Base-by-base conservation (phyloP, 2,888 invertebrate species). In the Ashinkailepas kermadecensis region DNA sequence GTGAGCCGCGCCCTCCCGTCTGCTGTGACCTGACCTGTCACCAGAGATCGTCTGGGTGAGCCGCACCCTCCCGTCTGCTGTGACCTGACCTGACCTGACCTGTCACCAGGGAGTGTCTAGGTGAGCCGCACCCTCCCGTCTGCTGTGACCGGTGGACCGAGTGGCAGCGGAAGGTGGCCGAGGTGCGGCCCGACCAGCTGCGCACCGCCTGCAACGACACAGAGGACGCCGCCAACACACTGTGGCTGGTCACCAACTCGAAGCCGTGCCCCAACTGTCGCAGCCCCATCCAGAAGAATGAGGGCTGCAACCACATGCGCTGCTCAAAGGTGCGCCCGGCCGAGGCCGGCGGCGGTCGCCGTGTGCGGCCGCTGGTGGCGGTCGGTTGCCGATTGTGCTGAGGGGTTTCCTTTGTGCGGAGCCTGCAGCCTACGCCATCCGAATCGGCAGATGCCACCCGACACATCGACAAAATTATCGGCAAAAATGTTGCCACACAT, bases 231-330 rank as follows among this genome's bases (percentile, higher is more conserved):
- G 91, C 91, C 70, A 92, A 92, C 86, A 91, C 90, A 86, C 87
- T 92, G 67, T 92, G 92, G 92, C 87, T 92, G 82, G 91, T 92
- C 25, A 92, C 92, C 25, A 91, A 92, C 87, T 91, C 92, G 8
- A 92, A 92, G 86, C 91, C 91, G 0, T 92, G 92, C 86, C 92
- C 92, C 57, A 92, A 91, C 86, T 92, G 92, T 86, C 91, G 91
- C 85, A 91, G 91, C 84, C 92, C 92, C 8, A 92, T 92, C 83
- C 92, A 92, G 87, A 92, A 92, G 86, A 92, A 92, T 86, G 92
- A 92, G 87, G 92, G 91, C 25, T 92, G 92, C 86, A 92, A 92
- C 86, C 92, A 92, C 86, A 92, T 92, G 91, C 92, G 92, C 86
- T 92, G 92, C 86, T 91, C 91, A 80, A 92, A 92, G 89, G 91